Percentiles rank a stretch among this genome's conserved stretches.
Conservation (phyloP, 2,797 vertebrate genomes). For the Tangara arthus region DNA sequence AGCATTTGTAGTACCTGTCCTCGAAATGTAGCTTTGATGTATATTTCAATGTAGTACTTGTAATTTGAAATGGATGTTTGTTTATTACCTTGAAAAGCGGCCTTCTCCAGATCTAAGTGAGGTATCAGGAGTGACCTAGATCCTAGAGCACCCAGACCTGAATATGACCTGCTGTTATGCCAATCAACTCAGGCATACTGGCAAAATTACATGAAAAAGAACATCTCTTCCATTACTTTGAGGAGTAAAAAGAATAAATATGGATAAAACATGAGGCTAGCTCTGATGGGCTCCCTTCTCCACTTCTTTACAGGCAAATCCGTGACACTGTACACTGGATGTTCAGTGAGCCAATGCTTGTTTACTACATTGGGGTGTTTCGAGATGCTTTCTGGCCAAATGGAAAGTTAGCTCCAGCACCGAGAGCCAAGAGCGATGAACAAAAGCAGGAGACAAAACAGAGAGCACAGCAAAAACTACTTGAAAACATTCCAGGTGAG, state of each 20-base stretch:
- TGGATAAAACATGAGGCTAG: background rate
- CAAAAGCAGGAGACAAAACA: conserved; percentile 90
- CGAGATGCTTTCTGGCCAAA: conserved; percentile 95
- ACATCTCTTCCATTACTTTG: background rate
- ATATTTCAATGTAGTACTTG: background rate
- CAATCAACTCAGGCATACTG: background rate
- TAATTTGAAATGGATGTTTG: background rate
- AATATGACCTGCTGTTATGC: background rate
- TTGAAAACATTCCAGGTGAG: conserved; percentile 97
- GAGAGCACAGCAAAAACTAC: conserved; percentile 93
- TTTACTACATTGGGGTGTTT: conserved; percentile 92
- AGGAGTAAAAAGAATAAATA: background rate
- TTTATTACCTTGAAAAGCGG: background rate
- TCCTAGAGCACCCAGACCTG: background rate
- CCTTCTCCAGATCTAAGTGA: background rate
- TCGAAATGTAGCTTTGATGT: background rate
- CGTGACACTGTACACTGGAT: conserved; percentile 98
- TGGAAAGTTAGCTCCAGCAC: conserved; percentile 85
- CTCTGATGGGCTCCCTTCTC: background rate
- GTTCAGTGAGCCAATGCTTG: conserved; percentile 94
- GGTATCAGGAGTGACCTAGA: background rate
- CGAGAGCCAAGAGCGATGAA: conserved; percentile 76
- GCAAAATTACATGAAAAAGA: background rate
- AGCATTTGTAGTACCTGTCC: background rate
- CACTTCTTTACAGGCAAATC: conserved; percentile 84